Conservation (phyloP, 2,888 invertebrate species). For the Philereme transversata region DNA sequence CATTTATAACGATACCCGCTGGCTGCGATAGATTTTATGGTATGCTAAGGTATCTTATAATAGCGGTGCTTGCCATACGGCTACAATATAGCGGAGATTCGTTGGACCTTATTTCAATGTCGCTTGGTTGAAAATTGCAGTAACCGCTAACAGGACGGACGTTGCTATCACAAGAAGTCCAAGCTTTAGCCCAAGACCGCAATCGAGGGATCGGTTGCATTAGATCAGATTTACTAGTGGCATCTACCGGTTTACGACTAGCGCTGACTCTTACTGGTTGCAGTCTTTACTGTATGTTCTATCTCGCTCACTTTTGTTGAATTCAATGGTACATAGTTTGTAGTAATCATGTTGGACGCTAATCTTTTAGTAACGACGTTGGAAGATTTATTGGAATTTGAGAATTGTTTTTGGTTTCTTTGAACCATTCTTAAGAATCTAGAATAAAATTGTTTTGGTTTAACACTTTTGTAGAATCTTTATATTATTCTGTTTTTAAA, state of each 20-base stretch:
- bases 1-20: conserved; percentile 27
- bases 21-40: conserved; percentile 30
- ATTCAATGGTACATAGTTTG: conserved; percentile 27
- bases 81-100: neutral
- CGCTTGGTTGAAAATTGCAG: too few species aligned
- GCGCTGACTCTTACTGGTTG: conserved; percentile 25
- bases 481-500: too few species aligned
- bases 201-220: conserved; percentile 37
- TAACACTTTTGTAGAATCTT: too few species aligned
- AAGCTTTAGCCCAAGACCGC: conserved; percentile 28
- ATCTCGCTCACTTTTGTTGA: conserved; percentile 19
- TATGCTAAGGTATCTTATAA: conserved; percentile 9
- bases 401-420: conserved; percentile 11
- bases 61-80: neutral
- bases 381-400: conserved; percentile 20
- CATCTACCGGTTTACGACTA: conserved; percentile 35
- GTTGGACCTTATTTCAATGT: too few species aligned
- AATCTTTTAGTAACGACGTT: conserved; percentile 21
- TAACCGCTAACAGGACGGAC: neutral
- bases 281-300: conserved; percentile 14
- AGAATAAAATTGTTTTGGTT: too few species aligned
- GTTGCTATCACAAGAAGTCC: conserved; percentile 7
- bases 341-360: conserved; percentile 25
- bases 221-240: conserved; percentile 39
- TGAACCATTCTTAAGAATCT: neutral